These are phyloP conservation scores for Sialis lutaria DNA, from an alignment of 2,888 invertebrate species.

Conservation along the genomic window DNA sequence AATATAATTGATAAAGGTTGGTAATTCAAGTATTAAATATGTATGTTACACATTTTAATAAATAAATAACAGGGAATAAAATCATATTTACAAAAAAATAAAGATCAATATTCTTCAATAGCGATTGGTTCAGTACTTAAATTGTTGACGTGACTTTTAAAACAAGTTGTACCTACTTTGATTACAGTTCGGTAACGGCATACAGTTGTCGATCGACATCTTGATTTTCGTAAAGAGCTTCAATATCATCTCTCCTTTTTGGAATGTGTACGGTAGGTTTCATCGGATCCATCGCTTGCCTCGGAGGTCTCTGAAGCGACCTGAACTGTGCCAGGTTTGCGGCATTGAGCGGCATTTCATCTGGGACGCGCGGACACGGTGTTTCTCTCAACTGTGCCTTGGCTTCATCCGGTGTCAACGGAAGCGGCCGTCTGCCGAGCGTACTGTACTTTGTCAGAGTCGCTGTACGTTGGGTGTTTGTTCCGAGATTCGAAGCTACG, in stretches of 20 bases:
- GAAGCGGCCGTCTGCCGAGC: slow-evolving; percentile 24
- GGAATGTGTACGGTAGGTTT: slow-evolving; percentile 13
- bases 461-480: slow-evolving; percentile 18
- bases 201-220: slow-evolving; percentile 37
- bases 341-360: slow-evolving; percentile 16
- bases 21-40: no score
- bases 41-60: no score
- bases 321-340: slow-evolving; percentile 33
- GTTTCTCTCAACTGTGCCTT: slow-evolving; percentile 22
- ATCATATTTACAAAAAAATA: no score
- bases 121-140: no score
- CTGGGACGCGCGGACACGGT: slow-evolving; percentile 23
- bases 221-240: slow-evolving; percentile 15
- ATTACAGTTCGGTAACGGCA: slow-evolving; percentile 55
- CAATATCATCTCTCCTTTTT: slow-evolving; percentile 10
- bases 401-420: slow-evolving; percentile 26
- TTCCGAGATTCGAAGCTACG: slow-evolving; percentile 2
- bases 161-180: no score
- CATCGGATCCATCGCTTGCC: background rate
- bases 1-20: no score
- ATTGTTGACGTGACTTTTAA: no score
- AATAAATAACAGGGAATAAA: no score
- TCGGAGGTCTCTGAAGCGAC: slow-evolving; percentile 25
- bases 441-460: slow-evolving; percentile 27
- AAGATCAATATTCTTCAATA: no score